Base-by-base conservation (phyloP, 1,140 invertebrate species). In the Nasonia longicornis region DNA sequence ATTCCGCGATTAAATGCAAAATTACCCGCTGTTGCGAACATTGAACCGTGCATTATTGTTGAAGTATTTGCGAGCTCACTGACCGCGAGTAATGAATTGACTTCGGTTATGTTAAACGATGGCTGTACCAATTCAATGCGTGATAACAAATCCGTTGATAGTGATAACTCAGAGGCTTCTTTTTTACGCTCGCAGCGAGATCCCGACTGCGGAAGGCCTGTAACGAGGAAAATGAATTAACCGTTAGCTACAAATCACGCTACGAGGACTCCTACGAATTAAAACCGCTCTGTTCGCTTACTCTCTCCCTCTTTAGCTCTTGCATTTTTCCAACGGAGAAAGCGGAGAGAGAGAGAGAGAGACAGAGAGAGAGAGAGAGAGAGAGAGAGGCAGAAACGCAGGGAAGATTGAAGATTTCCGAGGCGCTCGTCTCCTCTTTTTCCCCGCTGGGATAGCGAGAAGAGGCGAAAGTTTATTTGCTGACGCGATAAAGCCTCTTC, bases 151-250 rank as follows among this genome's bases (percentile, higher is more conserved):
- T 35, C 31, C 10, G 38, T 11, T 42, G 10, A 42, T 11, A 42
- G 8, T 10, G 38, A 42, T 42, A 42, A 8, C 38, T 35, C 31
- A 35, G 31, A 35, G 3, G 4, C 31, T 38, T 70, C 29, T 69
- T 35, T 70, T 38, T 70, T 35, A 31, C 73, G 20, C 14, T 75
- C 58, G 29, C 29, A 58, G 4, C 20, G n/a, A 63, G 11, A 63
- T 64, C 29, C 35, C 20, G 52, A n/a, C 48, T 75, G n/a, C 48
- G 58, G 1, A 75, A 76, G 71, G 70, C 52, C 52, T 35, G 31
- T 0, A 84, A 66, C 76, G 64, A 79, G 79, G 82, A 86, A 83
- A 84, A 86, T 85, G 85, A 86, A 86, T 86, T 86, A 86, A 86
- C 83, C 67, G 73, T 84, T 85, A 84, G 73, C 81, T 76, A 82